Conservation (phyloP, 2,888 invertebrate genomes). For the Eilema griseolum region DNA sequence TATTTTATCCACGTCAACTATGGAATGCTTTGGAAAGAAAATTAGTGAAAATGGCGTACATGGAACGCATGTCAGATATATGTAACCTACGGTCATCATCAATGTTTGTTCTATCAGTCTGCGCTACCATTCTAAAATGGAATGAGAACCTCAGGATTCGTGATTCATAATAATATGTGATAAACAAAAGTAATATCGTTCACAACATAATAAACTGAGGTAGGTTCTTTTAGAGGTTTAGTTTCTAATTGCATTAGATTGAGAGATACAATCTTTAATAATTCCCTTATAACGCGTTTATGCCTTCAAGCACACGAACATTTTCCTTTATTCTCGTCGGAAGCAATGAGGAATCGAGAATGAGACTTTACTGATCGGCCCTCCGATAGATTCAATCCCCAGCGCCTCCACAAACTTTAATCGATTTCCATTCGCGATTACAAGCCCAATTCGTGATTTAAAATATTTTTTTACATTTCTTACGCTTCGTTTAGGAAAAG, state of each 20-base stretch:
- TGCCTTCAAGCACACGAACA: slow-evolving; percentile 42
- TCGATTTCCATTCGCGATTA: slow-evolving; percentile 69
- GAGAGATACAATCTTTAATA: slow-evolving; percentile 37
- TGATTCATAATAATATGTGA: not conserved
- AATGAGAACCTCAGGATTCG: too few species aligned
- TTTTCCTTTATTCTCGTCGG: slow-evolving; percentile 62
- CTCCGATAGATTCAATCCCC: slow-evolving; percentile 51
- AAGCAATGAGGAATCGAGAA: slow-evolving; percentile 60
- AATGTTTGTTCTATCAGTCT: too few species aligned
- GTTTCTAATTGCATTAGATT: slow-evolving; percentile 40
- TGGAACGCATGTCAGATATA: too few species aligned
- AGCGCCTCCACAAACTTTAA: slow-evolving; percentile 66
- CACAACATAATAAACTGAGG: not conserved
- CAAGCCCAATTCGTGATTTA: slow-evolving; percentile 64
- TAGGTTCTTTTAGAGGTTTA: not conserved
- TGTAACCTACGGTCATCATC: too few species aligned
- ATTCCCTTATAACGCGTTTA: slow-evolving; percentile 37
- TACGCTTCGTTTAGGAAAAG: slow-evolving; percentile 56
- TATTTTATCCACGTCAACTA: not conserved
- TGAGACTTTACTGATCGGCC: slow-evolving; percentile 64
- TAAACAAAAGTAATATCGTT: not conserved
- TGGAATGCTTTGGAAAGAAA: not conserved
- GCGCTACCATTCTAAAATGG: too few species aligned
- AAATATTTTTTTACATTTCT: slow-evolving; percentile 71
- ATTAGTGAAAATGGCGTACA: too few species aligned